phyloP scores from a whole-genome alignment of 2,113 vertebrate genomes.

The Hepsetus odoe region DNA sequence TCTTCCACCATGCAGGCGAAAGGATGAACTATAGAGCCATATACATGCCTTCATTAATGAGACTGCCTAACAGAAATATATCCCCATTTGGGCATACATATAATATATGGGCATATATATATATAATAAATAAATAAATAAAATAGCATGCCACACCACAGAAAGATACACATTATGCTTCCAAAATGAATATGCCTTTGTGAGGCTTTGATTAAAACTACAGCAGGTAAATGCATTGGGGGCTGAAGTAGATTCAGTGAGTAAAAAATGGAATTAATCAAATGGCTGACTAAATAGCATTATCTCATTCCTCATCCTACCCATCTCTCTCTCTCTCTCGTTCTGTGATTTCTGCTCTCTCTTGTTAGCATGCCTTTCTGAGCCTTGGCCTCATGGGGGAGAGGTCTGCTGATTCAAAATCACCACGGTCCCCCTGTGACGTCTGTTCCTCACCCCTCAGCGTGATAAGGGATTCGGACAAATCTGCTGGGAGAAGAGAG shows the following conservation, averaged over 20 bases:
- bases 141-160: constrained; percentile 8
- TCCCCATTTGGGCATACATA: constrained; percentile 21
- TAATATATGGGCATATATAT: constrained; percentile 18
- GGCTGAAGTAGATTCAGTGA: constrained; percentile 38
- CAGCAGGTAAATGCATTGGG: constrained; percentile 46
- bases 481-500: constrained; percentile 15
- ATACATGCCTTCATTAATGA: background rate
- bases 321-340: constrained; percentile 23
- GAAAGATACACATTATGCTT: background rate
- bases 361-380: constrained; percentile 21
- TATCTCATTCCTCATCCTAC: constrained; percentile 1
- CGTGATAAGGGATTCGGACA: constrained; percentile 48
- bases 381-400: constrained; percentile 4
- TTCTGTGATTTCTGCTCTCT: constrained; percentile 34
- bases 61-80: background rate
- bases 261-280: constrained; percentile 56
- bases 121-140: too few relatives aligned
- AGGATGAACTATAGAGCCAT: background rate
- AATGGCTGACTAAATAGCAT: constrained; percentile 49
- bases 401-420: constrained; percentile 27
- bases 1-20: background rate
- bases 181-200: constrained; percentile 43
- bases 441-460: constrained; percentile 40
- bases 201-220: constrained; percentile 49
- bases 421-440: constrained; percentile 31